Percentiles rank a stretch among this genome's conserved stretches.
Evolutionary conservation across 2,888 invertebrate genomes (phyloP).

Genomic region (Pterostichus niger): DNA sequence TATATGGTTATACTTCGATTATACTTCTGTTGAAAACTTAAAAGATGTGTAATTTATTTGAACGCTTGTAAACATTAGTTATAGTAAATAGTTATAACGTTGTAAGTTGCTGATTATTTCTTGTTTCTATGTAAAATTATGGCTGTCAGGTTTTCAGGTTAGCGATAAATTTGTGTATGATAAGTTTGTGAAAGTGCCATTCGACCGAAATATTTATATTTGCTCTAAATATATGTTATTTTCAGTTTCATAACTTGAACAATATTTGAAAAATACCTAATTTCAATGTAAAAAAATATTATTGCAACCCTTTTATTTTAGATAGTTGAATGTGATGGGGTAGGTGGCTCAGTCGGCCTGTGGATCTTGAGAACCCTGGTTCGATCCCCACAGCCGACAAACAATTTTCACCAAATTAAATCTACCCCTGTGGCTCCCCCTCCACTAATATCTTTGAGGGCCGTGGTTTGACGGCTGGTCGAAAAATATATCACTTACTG

Average conservation of each 20-base stretch:
- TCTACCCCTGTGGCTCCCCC: no score
- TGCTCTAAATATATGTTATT: constrained; percentile 27
- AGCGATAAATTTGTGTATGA: constrained; percentile 26
- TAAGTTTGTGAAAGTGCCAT: constrained; percentile 30
- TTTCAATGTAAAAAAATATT: no score
- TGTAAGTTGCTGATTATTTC: constrained; percentile 7
- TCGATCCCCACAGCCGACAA: no score
- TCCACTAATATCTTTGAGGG: no score
- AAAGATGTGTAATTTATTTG: constrained; percentile 22
- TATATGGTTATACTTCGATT: constrained; percentile 18
- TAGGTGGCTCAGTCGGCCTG: no score
- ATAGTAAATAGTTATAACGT: constrained; percentile 11
- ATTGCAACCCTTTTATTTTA: no score
- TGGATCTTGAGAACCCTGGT: no score
- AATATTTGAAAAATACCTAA: neutral
- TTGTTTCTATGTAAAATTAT: constrained; percentile 19
- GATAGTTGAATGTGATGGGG: no score
- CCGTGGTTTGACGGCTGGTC: no score
- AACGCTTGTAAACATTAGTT: constrained; percentile 6
- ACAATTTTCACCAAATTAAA: no score
- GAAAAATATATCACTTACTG: no score
- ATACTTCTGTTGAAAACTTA: neutral
- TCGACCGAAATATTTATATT: constrained; percentile 34
- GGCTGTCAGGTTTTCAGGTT: neutral
- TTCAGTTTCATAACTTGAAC: neutral